These are phyloP conservation scores for Tiphia femorata DNA, from an alignment of 2,888 invertebrate species.

Conservation along the genomic window DNA sequence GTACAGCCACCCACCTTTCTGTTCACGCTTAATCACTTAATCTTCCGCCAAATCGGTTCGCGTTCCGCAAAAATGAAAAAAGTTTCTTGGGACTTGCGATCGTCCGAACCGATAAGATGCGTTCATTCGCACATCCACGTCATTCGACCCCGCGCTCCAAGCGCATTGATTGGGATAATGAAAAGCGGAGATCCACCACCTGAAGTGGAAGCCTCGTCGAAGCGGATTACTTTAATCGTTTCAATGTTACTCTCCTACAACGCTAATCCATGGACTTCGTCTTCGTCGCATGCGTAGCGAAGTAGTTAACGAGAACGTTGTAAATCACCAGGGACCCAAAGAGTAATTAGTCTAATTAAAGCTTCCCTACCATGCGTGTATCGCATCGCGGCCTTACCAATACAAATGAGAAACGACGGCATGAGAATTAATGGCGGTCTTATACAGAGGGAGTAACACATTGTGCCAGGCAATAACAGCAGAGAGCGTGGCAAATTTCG, in stretches of 20 bases:
- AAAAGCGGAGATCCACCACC: too few species aligned
- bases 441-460: too few species aligned
- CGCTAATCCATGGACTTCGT: background rate
- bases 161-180: too few species aligned
- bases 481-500: too few species aligned
- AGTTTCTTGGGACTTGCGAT: background rate
- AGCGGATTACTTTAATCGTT: background rate
- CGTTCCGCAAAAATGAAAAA: background rate
- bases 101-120: too few species aligned
- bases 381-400: too few species aligned
- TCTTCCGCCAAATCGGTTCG: background rate
- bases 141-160: background rate
- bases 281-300: slow-evolving; percentile 6
- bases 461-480: too few species aligned
- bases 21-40: background rate
- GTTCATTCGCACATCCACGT: background rate
- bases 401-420: too few species aligned
- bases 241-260: background rate
- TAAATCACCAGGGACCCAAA: slow-evolving; percentile 29
- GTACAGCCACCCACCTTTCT: too few species aligned
- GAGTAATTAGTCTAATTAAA: slow-evolving; percentile 35
- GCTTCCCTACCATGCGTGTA: too few species aligned
- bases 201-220: background rate
- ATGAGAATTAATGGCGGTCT: too few species aligned
- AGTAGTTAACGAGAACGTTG: slow-evolving; percentile 21